Base-by-base conservation (phyloP, 2,797 vertebrate genomes). In the Trachops cirrhosus region DNA sequence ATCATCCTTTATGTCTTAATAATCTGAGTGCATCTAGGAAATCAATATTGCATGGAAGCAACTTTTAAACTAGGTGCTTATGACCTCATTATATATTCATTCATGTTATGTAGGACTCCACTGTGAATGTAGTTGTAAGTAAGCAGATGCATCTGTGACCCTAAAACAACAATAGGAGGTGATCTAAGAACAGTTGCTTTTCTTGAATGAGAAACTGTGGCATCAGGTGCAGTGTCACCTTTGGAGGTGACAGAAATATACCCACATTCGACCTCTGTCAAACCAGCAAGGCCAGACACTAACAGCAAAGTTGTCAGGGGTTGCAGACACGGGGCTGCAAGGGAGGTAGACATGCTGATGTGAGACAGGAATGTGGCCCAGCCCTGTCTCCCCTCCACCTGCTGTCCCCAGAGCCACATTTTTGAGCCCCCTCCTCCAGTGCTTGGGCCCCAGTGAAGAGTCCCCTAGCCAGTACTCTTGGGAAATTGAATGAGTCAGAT, bases 101-200 rank as follows among this genome's bases (percentile, higher is more conserved):
- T 41, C 19, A 29, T 32, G 6, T 3, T 6, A 22, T 2, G 9
- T n/a, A 54, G 44, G 37, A 3, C 73, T 21, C 73, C 18, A 12
- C 44, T n/a, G 15, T n/a, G 18, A 32, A 1, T 34, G 8, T 21
- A 7, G 19, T 62, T 83, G 48, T 4, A 54, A 29, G 50, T 44
- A 46, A 46, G 11, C 59, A 57, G 57, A 79, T 0, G 0, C n/a
- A 50, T 19, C 59, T 37, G 21, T 62, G 79, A 26, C 48, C 62
- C 37, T 48, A 39, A 62, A 57, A 71, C n/a, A 29, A 71, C n/a
- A 26, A 54, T n/a, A 37, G n/a, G 74, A 89, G 44, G 34, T 18
- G 18, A 29, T 34, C 59, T 48, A 34, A 75, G 79, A 84, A 79
- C 67, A 75, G 24, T 34, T 57, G 37, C 19, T 92, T 92, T 87